These are phyloP conservation scores for Monopterus albus DNA, from an alignment of 2,113 vertebrate genomes.

Conservation along the genomic window DNA sequence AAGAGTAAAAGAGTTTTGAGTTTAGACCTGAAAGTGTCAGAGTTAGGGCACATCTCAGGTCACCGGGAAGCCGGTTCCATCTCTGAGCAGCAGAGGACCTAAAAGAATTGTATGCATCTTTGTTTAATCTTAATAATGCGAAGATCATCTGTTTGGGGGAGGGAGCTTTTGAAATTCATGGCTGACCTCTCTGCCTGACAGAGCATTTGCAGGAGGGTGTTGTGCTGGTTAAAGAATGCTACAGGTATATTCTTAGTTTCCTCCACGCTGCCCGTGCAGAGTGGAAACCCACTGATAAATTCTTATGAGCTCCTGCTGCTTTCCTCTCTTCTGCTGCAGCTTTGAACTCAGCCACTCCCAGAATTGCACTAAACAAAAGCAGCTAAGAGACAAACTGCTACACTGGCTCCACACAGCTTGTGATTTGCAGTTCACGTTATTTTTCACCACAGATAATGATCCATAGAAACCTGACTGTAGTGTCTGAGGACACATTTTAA, in stretches of 20 bases:
- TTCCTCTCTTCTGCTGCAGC: constrained; percentile 12
- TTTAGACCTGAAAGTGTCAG: too few relatives aligned
- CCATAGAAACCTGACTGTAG: background rate
- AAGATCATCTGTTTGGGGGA: background rate
- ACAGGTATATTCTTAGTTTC: constrained; percentile 45
- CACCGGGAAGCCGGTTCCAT: too few relatives aligned
- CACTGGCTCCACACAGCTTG: constrained; percentile 4
- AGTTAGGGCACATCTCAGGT: too few relatives aligned
- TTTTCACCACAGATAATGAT: constrained; percentile 19
- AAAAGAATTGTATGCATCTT: too few relatives aligned
- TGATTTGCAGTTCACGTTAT: constrained; percentile 7
- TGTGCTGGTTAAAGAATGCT: constrained; percentile 17
- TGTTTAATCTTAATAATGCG: background rate
- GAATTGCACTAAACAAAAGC: constrained; percentile 35
- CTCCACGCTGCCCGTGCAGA: constrained; percentile 29
- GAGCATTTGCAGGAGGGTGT: constrained; percentile 14
- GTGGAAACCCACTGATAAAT: constrained; percentile 53
- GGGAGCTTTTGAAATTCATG: constrained; percentile 17
- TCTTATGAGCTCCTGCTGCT: constrained; percentile 17
- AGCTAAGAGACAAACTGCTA: constrained; percentile 30
- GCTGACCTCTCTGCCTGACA: constrained; percentile 2
- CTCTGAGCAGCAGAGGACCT: too few relatives aligned
- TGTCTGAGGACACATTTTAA: constrained; percentile 3
- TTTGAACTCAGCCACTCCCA: constrained; percentile 46
- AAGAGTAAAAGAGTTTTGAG: too few relatives aligned